Percentiles rank a stretch among this genome's conserved stretches.
These are phyloP conservation scores for Epinephelus moara DNA, from an alignment of 2,113 vertebrate genomes.

Conservation along the genomic window DNA sequence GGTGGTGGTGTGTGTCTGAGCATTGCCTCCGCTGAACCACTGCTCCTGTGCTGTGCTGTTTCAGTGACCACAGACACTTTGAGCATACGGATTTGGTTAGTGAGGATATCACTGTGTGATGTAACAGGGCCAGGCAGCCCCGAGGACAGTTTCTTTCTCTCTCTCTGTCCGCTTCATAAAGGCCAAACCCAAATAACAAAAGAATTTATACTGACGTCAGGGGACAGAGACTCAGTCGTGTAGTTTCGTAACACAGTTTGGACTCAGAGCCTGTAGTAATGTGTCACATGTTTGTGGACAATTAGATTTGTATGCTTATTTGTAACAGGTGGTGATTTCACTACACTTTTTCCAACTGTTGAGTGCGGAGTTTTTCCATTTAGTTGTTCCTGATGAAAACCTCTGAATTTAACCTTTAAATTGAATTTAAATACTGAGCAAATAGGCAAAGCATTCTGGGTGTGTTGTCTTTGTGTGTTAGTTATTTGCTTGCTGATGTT, in stretches of 20 bases:
- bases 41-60: not conserved
- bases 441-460: not conserved
- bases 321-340: not conserved
- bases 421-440: not conserved
- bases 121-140: constrained; percentile 54
- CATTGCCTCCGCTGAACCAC: not conserved
- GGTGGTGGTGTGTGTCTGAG: constrained; percentile 53
- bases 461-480: not conserved
- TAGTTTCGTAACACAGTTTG: not conserved
- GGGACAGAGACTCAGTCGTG: not conserved
- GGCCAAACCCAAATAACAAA: constrained; percentile 13
- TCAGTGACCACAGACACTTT: constrained; percentile 40
- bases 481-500: not conserved
- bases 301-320: not conserved
- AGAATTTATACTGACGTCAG: not conserved
- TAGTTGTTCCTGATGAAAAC: not conserved
- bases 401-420: not conserved
- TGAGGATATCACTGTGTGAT: constrained; percentile 52
- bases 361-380: not conserved
- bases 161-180: not conserved
- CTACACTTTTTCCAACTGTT: not conserved
- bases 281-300: not conserved
- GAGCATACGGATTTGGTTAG: constrained; percentile 58
- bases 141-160: constrained; percentile 25
- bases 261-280: not conserved